Evolutionary conservation across 2,888 invertebrate genomes (phyloP).

Genomic region (Xiphydria camelus): DNA sequence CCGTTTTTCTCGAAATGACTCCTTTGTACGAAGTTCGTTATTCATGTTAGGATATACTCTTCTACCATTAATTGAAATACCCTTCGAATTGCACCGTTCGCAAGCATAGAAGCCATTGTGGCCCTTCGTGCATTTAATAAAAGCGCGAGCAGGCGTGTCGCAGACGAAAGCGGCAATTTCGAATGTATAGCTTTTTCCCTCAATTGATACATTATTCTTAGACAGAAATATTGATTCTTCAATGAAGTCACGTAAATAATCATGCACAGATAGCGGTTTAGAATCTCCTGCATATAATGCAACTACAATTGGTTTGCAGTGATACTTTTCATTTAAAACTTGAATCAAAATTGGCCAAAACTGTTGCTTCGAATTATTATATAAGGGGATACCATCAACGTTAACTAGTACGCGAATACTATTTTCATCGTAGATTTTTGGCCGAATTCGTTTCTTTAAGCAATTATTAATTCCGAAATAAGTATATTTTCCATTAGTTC

Average conservation of each 20-base stretch:
- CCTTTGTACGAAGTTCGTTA: conserved; percentile 14
- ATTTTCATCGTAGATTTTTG: too few species aligned
- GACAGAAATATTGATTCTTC: conserved; percentile 5
- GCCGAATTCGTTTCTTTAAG: too few species aligned
- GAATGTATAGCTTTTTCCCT: conserved; percentile 9
- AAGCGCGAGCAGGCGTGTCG: conserved; percentile 9
- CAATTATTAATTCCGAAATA: too few species aligned
- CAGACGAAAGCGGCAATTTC: conserved; percentile 6
- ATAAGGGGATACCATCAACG: not conserved
- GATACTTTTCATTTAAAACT: not conserved
- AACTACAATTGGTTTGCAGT: conserved; percentile 4
- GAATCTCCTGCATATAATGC: conserved; percentile 11
- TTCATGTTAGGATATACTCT: conserved; percentile 20
- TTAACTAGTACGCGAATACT: conserved; percentile 1
- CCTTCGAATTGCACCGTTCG: conserved; percentile 9
- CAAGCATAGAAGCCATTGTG: conserved; percentile 9
- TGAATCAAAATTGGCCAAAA: conserved; percentile 6
- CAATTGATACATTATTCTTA: not conserved
- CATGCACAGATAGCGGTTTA: conserved; percentile 3
- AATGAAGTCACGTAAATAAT: conserved; percentile 8
- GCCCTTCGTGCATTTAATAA: conserved; percentile 9
- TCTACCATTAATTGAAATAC: conserved; percentile 8
- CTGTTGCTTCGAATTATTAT: conserved; percentile 1
- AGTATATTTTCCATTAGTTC: too few species aligned
- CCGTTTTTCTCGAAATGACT: conserved; percentile 17